Conservation (phyloP, 2,888 invertebrate genomes). For the Spialia ferax region DNA sequence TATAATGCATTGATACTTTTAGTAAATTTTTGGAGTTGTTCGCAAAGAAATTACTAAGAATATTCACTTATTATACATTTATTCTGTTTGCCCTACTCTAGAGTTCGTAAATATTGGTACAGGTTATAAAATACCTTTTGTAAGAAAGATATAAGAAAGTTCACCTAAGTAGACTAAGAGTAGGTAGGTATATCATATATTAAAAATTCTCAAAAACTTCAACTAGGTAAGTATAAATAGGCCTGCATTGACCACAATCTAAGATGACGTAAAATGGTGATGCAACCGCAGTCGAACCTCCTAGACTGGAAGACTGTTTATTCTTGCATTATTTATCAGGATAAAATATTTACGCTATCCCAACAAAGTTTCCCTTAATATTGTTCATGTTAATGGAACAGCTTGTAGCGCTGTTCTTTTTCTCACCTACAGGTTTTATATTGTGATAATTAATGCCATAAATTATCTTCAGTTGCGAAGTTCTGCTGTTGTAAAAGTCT, state of each 20-base stretch:
- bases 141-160: no score
- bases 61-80: no score
- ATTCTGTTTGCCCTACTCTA: no score
- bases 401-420: constrained; percentile 35
- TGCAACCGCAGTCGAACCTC: constrained; percentile 23
- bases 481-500: constrained; percentile 19
- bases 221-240: constrained; percentile 26
- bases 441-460: constrained; percentile 38
- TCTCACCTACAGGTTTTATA: constrained; percentile 34
- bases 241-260: constrained; percentile 22
- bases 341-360: constrained; percentile 31
- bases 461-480: constrained; percentile 34
- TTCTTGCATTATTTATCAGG: constrained; percentile 29
- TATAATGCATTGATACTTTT: no score
- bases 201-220: background rate
- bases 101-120: no score
- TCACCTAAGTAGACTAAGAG: no score
- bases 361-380: constrained; percentile 29
- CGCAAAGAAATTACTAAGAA: no score
- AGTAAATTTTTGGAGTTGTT: no score
- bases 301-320: constrained; percentile 19
- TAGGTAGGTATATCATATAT: no score
- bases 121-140: no score
- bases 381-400: constrained; percentile 38
- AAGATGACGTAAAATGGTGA: constrained; percentile 22